phyloP scores from a whole-genome alignment of 2,113 vertebrate genomes.

The Eulacestoma nigropectus region DNA sequence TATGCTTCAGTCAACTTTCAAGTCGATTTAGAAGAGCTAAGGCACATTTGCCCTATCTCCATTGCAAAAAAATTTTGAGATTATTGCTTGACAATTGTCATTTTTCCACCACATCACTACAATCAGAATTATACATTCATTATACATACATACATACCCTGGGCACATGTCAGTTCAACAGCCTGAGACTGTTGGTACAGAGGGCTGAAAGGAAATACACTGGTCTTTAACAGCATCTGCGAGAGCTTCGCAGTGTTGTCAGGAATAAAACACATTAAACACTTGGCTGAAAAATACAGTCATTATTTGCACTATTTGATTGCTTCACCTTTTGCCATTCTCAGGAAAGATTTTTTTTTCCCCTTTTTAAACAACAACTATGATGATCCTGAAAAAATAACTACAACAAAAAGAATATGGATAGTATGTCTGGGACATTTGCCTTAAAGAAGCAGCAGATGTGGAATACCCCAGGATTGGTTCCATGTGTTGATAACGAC shows the following conservation, averaged over 20 bases:
- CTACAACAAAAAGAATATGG: neutral
- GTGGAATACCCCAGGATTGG: neutral
- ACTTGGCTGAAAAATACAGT: neutral
- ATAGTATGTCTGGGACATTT: neutral
- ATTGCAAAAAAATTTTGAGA: neutral
- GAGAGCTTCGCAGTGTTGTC: rapidly evolving
- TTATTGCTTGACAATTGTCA: neutral
- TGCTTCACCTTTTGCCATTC: neutral
- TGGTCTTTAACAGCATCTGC: neutral
- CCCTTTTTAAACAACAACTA: neutral
- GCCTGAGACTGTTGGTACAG: neutral
- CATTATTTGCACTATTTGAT: neutral
- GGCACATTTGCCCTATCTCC: neutral
- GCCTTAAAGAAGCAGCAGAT: neutral
- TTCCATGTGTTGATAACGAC: neutral
- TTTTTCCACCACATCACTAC: neutral
- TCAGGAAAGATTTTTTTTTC: neutral
- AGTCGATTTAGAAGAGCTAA: neutral
- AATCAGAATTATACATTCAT: neutral
- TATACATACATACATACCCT: neutral
- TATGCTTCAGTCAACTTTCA: neutral
- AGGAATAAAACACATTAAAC: neutral
- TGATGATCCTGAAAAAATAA: neutral
- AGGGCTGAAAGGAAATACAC: neutral
- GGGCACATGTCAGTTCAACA: neutral